Conservation (phyloP, 1,140 invertebrate species). For the Leptinotarsa texana region DNA sequence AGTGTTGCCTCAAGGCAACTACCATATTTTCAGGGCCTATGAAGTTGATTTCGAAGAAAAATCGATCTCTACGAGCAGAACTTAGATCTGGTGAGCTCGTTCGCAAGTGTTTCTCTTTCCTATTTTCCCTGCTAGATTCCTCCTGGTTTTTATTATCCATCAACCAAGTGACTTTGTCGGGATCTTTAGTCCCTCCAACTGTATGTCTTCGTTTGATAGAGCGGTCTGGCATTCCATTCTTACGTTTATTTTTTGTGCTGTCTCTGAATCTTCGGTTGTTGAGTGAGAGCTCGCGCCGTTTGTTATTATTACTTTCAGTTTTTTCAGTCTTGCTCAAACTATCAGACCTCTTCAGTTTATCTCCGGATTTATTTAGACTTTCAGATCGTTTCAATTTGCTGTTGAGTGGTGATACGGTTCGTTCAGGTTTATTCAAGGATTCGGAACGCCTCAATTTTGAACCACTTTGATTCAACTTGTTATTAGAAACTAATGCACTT, state of each 20-base stretch:
- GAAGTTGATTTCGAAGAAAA: constrained; percentile 62
- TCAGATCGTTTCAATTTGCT: constrained; percentile 62
- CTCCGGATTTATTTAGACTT: constrained; percentile 61
- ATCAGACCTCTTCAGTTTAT: constrained; percentile 65
- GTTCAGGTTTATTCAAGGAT: constrained; percentile 64
- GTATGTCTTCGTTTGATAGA: constrained; percentile 88
- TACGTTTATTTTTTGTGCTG: constrained; percentile 70
- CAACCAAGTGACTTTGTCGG: constrained; percentile 68
- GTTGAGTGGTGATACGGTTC: constrained; percentile 55
- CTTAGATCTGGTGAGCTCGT: constrained; percentile 69
- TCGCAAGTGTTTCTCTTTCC: constrained; percentile 59
- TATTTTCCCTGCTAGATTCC: constrained; percentile 58
- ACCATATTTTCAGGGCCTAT: constrained; percentile 61
- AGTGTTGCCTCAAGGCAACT: constrained; percentile 56
- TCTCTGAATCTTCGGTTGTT: constrained; percentile 56
- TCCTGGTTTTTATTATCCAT: constrained; percentile 60
- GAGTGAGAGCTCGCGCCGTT: constrained; percentile 66
- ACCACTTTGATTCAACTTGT: constrained; percentile 31
- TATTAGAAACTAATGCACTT: constrained; percentile 39
- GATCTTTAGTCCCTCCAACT: constrained; percentile 87
- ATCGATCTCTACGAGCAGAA: constrained; percentile 56
- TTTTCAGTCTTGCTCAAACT: constrained; percentile 80
- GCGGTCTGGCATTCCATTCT: constrained; percentile 74
- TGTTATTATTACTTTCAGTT: constrained; percentile 78
- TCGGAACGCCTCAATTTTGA: constrained; percentile 63